Conservation (phyloP, 1,140 invertebrate species). For the Eupeodes corollae region DNA sequence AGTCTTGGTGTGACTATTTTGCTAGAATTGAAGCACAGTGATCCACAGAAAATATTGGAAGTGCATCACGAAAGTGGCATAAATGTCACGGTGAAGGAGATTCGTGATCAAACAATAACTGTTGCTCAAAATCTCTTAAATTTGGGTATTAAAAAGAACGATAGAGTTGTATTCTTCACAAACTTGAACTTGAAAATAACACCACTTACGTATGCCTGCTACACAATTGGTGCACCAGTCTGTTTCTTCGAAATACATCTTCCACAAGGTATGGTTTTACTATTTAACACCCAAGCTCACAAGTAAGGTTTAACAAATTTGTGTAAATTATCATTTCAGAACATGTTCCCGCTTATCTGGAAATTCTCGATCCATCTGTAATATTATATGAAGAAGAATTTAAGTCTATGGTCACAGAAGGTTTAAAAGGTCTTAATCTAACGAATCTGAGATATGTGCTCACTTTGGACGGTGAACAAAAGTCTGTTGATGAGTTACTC, state of each 20-base stretch:
- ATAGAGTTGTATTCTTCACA: constrained; percentile 1
- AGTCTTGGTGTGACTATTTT: no score
- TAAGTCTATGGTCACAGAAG: neutral
- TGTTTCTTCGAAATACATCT: constrained; percentile 1
- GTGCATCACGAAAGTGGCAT: neutral
- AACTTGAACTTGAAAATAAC: neutral
- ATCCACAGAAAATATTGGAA: constrained; percentile 1
- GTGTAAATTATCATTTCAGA: no score
- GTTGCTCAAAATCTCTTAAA: constrained; percentile 2
- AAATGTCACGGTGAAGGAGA: neutral
- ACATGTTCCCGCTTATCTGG: no score
- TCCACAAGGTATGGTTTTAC: neutral
- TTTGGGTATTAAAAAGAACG: constrained; percentile 1
- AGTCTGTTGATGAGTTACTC: neutral
- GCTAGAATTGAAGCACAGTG: no score
- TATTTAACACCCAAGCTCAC: neutral
- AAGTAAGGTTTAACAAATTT: no score
- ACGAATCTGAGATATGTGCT: neutral
- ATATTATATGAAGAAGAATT: constrained; percentile 4
- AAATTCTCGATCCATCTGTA: neutral
- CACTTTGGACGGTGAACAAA: neutral
- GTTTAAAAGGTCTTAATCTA: neutral
- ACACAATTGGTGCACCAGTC: constrained; percentile 2
- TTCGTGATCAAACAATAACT: neutral
- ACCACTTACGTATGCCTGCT: neutral